Conservation (phyloP, 2,888 invertebrate genomes). For the Plagodis pulveraria region DNA sequence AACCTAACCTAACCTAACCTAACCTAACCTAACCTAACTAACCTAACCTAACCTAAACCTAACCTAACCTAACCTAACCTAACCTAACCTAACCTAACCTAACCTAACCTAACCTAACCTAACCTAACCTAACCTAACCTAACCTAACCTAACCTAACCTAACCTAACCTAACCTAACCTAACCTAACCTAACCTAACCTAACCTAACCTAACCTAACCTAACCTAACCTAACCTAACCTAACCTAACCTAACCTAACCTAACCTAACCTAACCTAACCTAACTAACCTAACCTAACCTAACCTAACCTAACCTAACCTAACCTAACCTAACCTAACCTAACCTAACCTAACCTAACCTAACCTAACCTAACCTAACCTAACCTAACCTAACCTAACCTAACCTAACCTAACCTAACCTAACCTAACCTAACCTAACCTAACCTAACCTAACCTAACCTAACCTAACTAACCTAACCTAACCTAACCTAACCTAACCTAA, state of each 20-base stretch:
- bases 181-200: conserved; percentile 35
- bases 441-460: conserved; percentile 35
- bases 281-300: conserved; percentile 43
- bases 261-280: conserved; percentile 41
- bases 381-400: conserved; percentile 31
- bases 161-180: conserved; percentile 21
- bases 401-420: conserved; percentile 35
- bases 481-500: conserved; percentile 15
- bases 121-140: conserved; percentile 27
- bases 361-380: conserved; percentile 32
- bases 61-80: conserved; percentile 7
- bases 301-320: conserved; percentile 42
- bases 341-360: conserved; percentile 36
- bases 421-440: conserved; percentile 33
- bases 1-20: conserved; percentile 24
- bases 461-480: conserved; percentile 29
- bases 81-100: conserved; percentile 7
- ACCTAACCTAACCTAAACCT: conserved; percentile 10
- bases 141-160: conserved; percentile 26
- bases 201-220: conserved; percentile 38
- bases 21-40: conserved; percentile 29
- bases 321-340: conserved; percentile 42
- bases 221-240: conserved; percentile 43
- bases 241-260: conserved; percentile 42
- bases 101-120: conserved; percentile 14